Evolutionary conservation across 1,140 invertebrate species (phyloP).

Genomic region (Solenopsis fugax): DNA sequence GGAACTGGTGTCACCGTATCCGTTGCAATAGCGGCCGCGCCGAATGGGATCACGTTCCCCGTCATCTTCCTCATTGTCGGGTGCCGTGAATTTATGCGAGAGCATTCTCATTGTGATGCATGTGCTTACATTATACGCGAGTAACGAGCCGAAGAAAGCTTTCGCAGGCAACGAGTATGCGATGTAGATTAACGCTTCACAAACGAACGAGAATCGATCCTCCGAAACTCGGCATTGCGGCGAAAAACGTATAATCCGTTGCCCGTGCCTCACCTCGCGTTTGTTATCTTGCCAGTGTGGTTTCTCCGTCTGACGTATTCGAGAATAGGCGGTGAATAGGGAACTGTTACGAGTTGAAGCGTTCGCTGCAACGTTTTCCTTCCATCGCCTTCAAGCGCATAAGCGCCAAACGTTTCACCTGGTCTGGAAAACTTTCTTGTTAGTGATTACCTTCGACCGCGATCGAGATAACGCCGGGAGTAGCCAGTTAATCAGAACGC

Average conservation of each 20-base stretch:
- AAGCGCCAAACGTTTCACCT: not conserved
- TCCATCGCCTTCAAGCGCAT: not conserved
- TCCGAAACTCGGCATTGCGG: conserved; percentile 65
- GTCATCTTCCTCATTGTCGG: conserved; percentile 48
- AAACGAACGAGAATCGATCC: conserved; percentile 55
- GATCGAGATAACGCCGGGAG: conserved; percentile 4
- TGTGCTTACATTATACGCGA: conserved; percentile 40
- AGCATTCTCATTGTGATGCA: conserved; percentile 40
- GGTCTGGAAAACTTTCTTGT: conserved; percentile 1
- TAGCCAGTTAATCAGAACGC: conserved; percentile 14
- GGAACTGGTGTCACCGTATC: not conserved
- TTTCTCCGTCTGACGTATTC: not conserved
- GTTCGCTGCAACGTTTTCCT: not conserved
- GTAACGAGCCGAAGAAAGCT: conserved; percentile 59
- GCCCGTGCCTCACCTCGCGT: conserved; percentile 9
- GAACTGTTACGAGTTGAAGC: not conserved
- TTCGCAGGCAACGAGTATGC: conserved; percentile 15
- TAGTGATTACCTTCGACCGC: conserved; percentile 20
- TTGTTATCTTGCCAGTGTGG: conserved; percentile 26
- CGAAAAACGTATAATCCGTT: conserved; percentile 48
- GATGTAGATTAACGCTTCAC: conserved; percentile 11
- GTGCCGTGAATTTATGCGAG: conserved; percentile 53
- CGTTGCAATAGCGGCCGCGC: conserved; percentile 4
- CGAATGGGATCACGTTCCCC: not conserved
- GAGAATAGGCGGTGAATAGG: not conserved